Base-by-base conservation (phyloP, 2,113 vertebrate genomes). In the Microcebus griseorufus region DNA sequence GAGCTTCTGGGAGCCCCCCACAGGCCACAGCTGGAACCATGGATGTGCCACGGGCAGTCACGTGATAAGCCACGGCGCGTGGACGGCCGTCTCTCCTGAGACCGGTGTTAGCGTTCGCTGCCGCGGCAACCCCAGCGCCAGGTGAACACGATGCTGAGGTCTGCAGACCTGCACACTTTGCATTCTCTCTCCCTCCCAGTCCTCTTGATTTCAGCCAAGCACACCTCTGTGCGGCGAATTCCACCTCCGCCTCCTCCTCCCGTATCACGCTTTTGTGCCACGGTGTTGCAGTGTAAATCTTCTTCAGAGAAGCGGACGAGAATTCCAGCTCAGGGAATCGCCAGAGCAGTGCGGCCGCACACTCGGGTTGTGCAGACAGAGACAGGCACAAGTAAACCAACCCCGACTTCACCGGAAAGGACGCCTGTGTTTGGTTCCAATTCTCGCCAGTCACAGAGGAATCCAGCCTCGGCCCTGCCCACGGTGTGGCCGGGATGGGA, bases 401-500 rank as follows among this genome's bases (percentile, higher is more conserved):
- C 20, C 5, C 37, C 0, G 2, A 27, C 1, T 1, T 3, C 25
- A 1, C 22, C 2, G 4, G 12, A 13, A 18, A 39, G 65, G 29
- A 1, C 39, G 37, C 11, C 29, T 91, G 18, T 9, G 18, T 29
- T 6, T 48, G 0, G 0, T 39, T 90, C n/a, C 78, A n/a, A 60
- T 64, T 23, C 58, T 9, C 39, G 10, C 34, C 9, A 60, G 13
- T 67, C 42, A 27, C 90, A 73, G 72, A 2, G 93, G 86, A 70
- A 17, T 9, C 34, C 0, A 25, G 8, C 51, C 45, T 16, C 42
- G 6, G 53, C 80, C 45, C 51, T 2, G 27, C 58, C 17, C 55
- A 13, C 1, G 42, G 2, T 6, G 0, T 0, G 3, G 22, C 45
- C 5, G 13, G 60, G 32, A 5, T 32, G 32, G 23, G 0, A 39